These are phyloP conservation scores for Merluccius polli DNA, from an alignment of 2,797 vertebrate genomes.

Conservation along the genomic window DNA sequence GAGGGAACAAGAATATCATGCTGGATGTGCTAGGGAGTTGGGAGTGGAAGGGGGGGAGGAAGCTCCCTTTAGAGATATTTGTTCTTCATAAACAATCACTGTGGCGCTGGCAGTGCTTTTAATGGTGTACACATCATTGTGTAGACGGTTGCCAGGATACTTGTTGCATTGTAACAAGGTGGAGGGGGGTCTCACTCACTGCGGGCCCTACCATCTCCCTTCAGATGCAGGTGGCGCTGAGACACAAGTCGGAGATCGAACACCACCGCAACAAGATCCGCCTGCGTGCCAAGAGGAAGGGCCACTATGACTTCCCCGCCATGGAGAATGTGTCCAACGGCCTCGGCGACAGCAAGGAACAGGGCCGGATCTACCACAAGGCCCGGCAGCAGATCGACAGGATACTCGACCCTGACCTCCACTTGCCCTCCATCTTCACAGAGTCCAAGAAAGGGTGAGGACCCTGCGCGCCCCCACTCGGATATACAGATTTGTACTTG, in stretches of 20 bases:
- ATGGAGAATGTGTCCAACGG: slow-evolving; percentile 82
- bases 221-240: slow-evolving; percentile 91
- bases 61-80: not conserved
- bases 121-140: not conserved
- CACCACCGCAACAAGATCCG: slow-evolving; percentile 98
- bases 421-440: slow-evolving; percentile 83
- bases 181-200: not conserved
- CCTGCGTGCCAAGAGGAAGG: slow-evolving; percentile 92
- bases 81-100: not conserved
- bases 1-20: no score
- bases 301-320: slow-evolving; percentile 95
- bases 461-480: not conserved
- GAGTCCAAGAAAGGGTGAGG: slow-evolving; percentile 90
- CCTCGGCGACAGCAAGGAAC: slow-evolving; percentile 81
- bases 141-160: not conserved
- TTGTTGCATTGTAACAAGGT: not conserved
- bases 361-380: slow-evolving; percentile 88
- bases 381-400: slow-evolving; percentile 96
- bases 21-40: not conserved
- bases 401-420: slow-evolving; percentile 88
- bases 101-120: not conserved
- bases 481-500: no score
- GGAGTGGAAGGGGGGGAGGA: no score
- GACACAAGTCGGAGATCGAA: slow-evolving; percentile 97
- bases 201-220: not conserved